Evolutionary conservation across 2,888 invertebrate species (phyloP).

Genomic region (Loripinus fragilis): DNA sequence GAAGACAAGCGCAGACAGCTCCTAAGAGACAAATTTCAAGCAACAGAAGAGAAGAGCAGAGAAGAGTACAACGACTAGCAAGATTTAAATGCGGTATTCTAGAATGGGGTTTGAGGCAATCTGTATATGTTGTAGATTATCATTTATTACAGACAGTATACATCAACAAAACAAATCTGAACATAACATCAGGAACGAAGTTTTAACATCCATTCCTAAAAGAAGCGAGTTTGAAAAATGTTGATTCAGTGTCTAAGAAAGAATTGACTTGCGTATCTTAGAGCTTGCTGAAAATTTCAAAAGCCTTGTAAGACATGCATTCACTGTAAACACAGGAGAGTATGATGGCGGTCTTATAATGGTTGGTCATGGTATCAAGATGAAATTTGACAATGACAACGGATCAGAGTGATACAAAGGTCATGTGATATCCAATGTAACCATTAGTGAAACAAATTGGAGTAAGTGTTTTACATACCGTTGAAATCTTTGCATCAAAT

Average conservation of each 20-base stretch:
- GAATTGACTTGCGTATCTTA: conserved; percentile 17
- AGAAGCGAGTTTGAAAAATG: not conserved
- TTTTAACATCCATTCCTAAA: conserved; percentile 31
- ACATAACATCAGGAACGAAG: conserved; percentile 34
- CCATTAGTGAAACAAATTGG: no score
- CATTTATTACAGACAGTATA: conserved; percentile 11
- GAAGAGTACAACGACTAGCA: conserved; percentile 23
- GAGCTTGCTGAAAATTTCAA: conserved; percentile 33
- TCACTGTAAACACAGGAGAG: conserved; percentile 1
- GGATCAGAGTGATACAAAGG: no score
- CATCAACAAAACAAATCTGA: conserved; percentile 44
- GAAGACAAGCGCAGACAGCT: conserved; percentile 33
- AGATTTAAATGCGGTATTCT: conserved; percentile 19
- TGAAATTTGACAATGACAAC: no score
- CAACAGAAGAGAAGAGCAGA: conserved; percentile 22
- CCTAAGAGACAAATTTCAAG: conserved; percentile 26
- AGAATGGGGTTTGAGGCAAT: conserved; percentile 53
- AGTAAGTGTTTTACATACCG: not conserved
- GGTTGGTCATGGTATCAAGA: no score
- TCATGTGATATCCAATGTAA: no score
- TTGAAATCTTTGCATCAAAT: not conserved
- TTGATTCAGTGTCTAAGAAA: conserved; percentile 24
- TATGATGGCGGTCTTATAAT: conserved; percentile 2
- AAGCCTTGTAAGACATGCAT: conserved; percentile 24
- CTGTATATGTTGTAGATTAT: conserved; percentile 36